Evolutionary conservation across 2,888 invertebrate species (phyloP).

Genomic region (Xestia ashworthii): DNA sequence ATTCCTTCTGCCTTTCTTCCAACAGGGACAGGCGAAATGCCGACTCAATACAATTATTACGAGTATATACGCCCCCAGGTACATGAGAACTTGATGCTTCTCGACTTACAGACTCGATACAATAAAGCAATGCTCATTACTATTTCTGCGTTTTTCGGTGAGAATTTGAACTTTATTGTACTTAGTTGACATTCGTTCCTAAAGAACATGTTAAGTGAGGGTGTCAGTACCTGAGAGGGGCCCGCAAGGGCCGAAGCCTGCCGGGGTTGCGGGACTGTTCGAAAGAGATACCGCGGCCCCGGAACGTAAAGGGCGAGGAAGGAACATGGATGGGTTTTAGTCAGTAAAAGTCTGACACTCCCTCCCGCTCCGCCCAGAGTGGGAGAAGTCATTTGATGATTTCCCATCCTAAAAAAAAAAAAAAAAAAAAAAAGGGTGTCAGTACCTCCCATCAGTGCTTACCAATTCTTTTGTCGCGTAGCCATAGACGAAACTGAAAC

Average conservation of each 20-base stretch:
- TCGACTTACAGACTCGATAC: constrained; percentile 65
- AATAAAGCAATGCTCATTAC: constrained; percentile 72
- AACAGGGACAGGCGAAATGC: constrained; percentile 70
- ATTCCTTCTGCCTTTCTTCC: not conserved
- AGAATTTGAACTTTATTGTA: constrained; percentile 22
- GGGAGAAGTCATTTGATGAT: too few relatives aligned
- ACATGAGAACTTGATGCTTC: constrained; percentile 54
- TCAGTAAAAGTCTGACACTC: too few relatives aligned
- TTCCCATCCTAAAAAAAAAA: too few relatives aligned
- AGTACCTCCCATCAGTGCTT: not conserved
- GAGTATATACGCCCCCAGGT: constrained; percentile 54
- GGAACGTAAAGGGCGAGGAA: too few relatives aligned
- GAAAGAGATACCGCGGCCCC: too few relatives aligned
- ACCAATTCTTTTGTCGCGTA: not conserved
- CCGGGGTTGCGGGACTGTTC: too few relatives aligned
- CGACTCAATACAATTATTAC: constrained; percentile 66
- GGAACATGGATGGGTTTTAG: too few relatives aligned
- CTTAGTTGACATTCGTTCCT: not conserved
- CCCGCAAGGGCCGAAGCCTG: too few relatives aligned
- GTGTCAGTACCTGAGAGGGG: too few relatives aligned
- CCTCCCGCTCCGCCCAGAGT: too few relatives aligned
- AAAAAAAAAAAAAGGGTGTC: too few relatives aligned
- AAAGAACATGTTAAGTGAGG: not conserved
- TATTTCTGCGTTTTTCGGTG: constrained; percentile 77
- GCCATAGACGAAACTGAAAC: not conserved